A percentile compares a stretch with the other conserved stretches of the same genome.
Conservation (phyloP, 1,140 invertebrate species). For the Hydropsyche tenuis region DNA sequence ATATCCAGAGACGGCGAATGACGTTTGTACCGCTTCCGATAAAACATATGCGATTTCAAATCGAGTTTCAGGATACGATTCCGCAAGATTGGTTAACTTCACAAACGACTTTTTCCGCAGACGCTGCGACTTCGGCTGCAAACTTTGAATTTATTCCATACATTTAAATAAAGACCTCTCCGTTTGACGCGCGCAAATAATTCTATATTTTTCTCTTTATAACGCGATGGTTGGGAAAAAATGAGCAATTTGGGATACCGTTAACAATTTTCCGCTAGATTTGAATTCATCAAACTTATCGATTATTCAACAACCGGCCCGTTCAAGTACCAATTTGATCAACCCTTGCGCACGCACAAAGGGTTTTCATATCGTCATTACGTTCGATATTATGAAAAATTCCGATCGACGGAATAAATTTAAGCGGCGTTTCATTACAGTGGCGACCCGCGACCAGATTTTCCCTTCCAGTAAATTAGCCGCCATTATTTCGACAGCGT, state of each 20-base stretch:
- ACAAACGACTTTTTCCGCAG: too few relatives aligned
- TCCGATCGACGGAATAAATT: constrained; percentile 31
- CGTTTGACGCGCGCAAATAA: too few relatives aligned
- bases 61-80: too few relatives aligned
- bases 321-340: neutral
- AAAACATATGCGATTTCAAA: too few relatives aligned
- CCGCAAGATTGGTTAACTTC: too few relatives aligned
- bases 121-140: neutral
- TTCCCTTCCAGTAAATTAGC: constrained; percentile 41
- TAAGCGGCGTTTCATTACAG: constrained; percentile 31
- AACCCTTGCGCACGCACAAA: constrained; percentile 1
- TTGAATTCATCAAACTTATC: constrained; percentile 10
- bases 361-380: neutral
- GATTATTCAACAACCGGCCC: constrained; percentile 17
- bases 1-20: too few relatives aligned
- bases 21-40: too few relatives aligned
- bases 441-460: constrained; percentile 23
- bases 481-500: constrained; percentile 34
- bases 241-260: too few relatives aligned
- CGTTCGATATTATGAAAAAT: constrained; percentile 31
- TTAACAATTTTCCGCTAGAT: constrained; percentile 9
- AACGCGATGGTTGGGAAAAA: too few relatives aligned
- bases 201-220: too few relatives aligned
- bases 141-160: constrained; percentile 16
- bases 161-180: constrained; percentile 5